Evolutionary conservation across 2,888 invertebrate species (phyloP).

Genomic region (Lasioglossum calceatum): DNA sequence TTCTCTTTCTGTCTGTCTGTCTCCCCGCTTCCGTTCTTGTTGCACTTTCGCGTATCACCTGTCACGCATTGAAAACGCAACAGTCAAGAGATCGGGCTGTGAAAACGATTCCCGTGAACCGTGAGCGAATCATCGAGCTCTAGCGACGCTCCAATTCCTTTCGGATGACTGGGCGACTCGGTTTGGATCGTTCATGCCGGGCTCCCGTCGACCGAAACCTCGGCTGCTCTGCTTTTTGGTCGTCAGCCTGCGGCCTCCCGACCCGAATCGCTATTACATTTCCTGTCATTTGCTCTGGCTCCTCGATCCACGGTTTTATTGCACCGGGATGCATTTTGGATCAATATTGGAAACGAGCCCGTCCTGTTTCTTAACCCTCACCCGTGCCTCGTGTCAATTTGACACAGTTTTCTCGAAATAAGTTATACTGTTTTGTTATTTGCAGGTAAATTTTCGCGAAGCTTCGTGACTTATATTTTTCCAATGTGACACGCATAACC

Average conservation of each 20-base stretch:
- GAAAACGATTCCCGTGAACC: constrained; percentile 9
- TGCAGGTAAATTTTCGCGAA: too few species aligned
- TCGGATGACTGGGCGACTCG: constrained; percentile 7
- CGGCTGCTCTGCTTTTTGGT: not conserved
- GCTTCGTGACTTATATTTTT: too few species aligned
- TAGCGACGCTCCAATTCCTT: constrained; percentile 14
- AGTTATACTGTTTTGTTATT: too few species aligned
- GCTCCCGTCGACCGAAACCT: not conserved
- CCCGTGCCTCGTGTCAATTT: too few species aligned
- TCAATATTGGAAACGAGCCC: not conserved
- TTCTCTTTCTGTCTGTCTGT: not conserved
- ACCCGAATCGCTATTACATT: not conserved
- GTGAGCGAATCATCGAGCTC: not conserved
- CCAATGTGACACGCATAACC: too few species aligned
- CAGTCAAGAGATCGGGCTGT: constrained; percentile 1
- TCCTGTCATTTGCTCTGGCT: not conserved
- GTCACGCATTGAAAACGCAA: constrained; percentile 17
- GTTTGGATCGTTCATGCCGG: not conserved
- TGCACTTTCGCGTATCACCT: constrained; percentile 22
- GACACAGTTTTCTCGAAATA: too few species aligned
- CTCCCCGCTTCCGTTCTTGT: too few species aligned
- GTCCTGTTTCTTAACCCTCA: too few species aligned
- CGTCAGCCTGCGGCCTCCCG: not conserved
- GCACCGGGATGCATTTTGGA: not conserved
- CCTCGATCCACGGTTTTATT: not conserved